Base-by-base conservation (phyloP, 1,140 invertebrate genomes). In the Eupristina koningsbergeri region DNA sequence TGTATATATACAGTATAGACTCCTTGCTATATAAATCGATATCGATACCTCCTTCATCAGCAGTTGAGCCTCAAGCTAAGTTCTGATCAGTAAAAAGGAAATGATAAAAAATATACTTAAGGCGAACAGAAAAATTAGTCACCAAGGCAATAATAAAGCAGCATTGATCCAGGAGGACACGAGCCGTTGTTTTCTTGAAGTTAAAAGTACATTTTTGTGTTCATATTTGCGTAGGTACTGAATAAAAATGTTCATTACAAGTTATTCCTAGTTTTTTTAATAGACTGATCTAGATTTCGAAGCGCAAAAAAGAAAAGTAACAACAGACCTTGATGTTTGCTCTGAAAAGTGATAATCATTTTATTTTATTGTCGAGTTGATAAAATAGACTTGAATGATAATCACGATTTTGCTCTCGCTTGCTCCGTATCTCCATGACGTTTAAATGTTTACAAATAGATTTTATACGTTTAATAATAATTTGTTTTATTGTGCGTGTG, bases 61-160 rank as follows among this genome's bases (percentile, higher is more conserved):
- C 67, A 81, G 86, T 82, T 81, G 84, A 83, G 47, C 2, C 15
- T 84, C 6, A 8, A 85, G 7, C 85, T 85, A 82, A 26, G 75
- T 22, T 31, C 47, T 53, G 45, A 7, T 34, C 39, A 41, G 9
- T 0, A 45, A 19, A 64, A 47, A 36, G 31, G 45, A 69, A 15
- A 17, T 15, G 15, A 15, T 2, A 2, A 53, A 67, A 78, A 78
- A 13, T 50, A 41, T 19, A 17, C 19, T 7, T 17, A 19, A 36
- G 36, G 41, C 15, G 6, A 22, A 9, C 34, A 31, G 0, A 41
- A 50, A 50, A 74, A 50, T 50, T 39, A 41, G 67, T n/a, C 36
- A n/a, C 7, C 22, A 9, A 34, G 34, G 1, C 11, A 82, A 67
- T 34, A 76, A 76, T 69, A 53, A 53, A 17, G 3, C 6, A n/a